Percentiles rank a stretch among this genome's conserved stretches.
Evolutionary conservation across 2,113 vertebrate species (phyloP).

Genomic region (Eurypyga helias): DNA sequence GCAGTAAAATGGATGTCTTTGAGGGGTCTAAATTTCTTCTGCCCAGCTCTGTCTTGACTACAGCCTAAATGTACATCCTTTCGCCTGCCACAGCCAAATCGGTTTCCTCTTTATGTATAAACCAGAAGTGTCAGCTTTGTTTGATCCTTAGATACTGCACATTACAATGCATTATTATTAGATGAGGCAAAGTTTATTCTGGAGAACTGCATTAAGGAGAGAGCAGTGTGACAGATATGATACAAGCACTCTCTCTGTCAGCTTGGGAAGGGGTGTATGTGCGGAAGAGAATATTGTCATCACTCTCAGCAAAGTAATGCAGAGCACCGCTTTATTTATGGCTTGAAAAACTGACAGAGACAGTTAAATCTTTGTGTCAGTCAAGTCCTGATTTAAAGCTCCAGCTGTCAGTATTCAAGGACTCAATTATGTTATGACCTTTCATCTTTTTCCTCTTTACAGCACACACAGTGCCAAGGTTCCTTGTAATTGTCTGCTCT

Average conservation of each 20-base stretch:
- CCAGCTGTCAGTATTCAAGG: background rate
- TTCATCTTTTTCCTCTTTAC: background rate
- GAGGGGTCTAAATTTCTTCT: background rate
- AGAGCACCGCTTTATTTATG: background rate
- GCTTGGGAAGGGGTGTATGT: background rate
- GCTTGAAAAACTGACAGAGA: background rate
- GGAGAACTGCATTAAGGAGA: background rate
- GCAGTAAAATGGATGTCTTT: background rate
- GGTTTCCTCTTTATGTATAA: background rate
- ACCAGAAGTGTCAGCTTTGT: background rate
- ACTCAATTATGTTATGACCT: background rate
- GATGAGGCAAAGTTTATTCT: background rate
- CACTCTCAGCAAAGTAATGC: background rate
- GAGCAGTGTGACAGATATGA: background rate
- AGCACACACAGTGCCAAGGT: background rate
- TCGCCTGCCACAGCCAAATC: background rate
- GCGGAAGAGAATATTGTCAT: background rate
- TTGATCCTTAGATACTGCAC: background rate
- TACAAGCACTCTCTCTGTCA: background rate
- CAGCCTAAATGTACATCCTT: background rate
- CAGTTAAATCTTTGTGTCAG: slow-evolving; percentile 12
- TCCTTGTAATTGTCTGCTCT: background rate
- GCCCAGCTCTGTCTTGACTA: background rate
- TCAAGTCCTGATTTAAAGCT: slow-evolving; percentile 26
- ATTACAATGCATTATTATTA: background rate